phyloP scores from a whole-genome alignment of 1,140 invertebrate species.

The Triops longicaudatus region DNA sequence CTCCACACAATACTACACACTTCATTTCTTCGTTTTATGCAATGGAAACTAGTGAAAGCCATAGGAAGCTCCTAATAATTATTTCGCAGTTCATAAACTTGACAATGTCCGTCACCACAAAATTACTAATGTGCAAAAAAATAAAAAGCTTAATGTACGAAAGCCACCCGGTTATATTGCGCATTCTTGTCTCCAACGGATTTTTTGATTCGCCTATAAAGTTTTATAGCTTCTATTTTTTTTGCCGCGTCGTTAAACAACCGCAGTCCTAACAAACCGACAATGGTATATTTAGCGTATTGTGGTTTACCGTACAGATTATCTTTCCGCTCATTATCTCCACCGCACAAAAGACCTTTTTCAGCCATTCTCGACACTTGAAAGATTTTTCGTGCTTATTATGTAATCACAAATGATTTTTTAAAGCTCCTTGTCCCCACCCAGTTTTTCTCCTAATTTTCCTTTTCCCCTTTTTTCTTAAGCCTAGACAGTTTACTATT shows the following conservation, averaged over 20 bases:
- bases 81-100: neutral
- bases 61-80: neutral
- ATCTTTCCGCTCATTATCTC: neutral
- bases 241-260: neutral
- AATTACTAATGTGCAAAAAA: neutral
- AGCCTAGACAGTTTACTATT: neutral
- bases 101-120: neutral
- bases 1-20: neutral
- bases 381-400: neutral
- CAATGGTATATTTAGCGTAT: neutral
- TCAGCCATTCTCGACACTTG: neutral
- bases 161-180: too few species aligned
- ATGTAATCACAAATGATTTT: neutral
- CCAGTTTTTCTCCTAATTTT: neutral
- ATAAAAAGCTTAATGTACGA: neutral
- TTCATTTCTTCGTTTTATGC: neutral
- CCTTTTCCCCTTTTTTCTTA: neutral
- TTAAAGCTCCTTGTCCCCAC: neutral
- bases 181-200: too few species aligned
- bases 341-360: neutral
- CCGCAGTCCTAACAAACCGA: neutral
- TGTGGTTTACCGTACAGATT: conserved; percentile 5
- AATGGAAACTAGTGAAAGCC: too few species aligned
- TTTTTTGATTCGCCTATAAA: too few species aligned
- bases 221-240: neutral